A percentile compares a stretch with the other conserved stretches of the same genome.
Evolutionary conservation across 2,113 vertebrate species (phyloP).

Genomic region (Phalacrocorax carbo): DNA sequence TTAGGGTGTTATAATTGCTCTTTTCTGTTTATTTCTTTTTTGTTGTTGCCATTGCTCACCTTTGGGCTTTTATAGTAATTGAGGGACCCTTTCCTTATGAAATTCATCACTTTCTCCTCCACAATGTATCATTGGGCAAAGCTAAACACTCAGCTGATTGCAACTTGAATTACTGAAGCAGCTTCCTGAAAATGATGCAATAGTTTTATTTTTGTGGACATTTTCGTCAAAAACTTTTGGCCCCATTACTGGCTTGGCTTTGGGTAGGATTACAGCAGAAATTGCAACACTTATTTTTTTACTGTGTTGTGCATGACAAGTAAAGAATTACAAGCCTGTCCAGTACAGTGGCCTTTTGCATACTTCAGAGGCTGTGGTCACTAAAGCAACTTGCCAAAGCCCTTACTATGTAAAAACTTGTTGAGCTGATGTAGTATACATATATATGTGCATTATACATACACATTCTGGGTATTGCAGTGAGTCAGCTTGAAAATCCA

Average conservation of each 20-base stretch:
- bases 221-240: neutral
- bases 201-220: neutral
- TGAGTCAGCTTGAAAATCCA: neutral
- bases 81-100: neutral
- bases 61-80: neutral
- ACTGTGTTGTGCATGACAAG: neutral
- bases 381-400: neutral
- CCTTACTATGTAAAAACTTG: neutral
- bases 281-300: neutral
- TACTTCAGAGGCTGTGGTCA: neutral
- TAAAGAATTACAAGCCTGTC: neutral
- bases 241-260: neutral
- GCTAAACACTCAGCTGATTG: neutral
- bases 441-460: neutral
- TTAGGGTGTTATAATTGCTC: neutral
- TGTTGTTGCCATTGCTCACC: neutral
- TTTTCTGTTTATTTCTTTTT: constrained; percentile 32
- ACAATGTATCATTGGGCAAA: neutral
- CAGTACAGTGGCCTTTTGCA: neutral
- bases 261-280: neutral
- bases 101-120: neutral
- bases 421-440: neutral
- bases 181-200: neutral
- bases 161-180: neutral
- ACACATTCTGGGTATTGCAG: neutral